Evolutionary conservation across 2,888 invertebrate species (phyloP).

Genomic region (Schizaphis graminum): DNA sequence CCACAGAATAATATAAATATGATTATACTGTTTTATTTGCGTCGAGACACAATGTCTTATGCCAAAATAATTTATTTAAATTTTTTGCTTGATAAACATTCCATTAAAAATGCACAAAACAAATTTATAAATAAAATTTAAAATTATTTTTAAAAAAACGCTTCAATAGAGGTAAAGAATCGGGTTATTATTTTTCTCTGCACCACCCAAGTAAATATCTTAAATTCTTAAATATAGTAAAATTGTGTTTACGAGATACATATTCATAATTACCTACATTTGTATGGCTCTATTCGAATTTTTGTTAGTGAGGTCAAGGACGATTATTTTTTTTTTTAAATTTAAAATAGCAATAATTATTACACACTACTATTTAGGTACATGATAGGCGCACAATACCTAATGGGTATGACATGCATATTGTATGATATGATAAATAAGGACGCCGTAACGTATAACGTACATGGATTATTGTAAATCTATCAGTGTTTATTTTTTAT

Average conservation of each 20-base stretch:
- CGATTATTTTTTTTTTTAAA: neutral
- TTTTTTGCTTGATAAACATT: neutral
- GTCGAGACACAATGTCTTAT: neutral
- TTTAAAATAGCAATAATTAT: neutral
- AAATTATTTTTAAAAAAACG: neutral
- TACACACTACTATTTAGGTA: neutral
- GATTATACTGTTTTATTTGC: neutral
- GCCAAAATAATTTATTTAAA: neutral
- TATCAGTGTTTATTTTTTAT: neutral
- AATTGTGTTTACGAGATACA: neutral
- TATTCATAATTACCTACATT: neutral
- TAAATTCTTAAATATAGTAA: neutral
- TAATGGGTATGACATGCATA: neutral
- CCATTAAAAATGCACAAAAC: neutral
- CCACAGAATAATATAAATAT: neutral
- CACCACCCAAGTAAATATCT: neutral
- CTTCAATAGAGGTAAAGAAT: neutral
- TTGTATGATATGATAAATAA: neutral
- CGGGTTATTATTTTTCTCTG: neutral
- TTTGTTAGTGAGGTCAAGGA: neutral
- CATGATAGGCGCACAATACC: neutral
- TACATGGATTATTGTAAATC: neutral
- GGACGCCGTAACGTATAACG: neutral
- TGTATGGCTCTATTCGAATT: neutral
- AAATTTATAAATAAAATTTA: neutral